Evolutionary conservation across 2,797 vertebrate genomes (phyloP), one percentile per base, ranked within the genome.

Genomic region (Sebastes cheni): DNA sequence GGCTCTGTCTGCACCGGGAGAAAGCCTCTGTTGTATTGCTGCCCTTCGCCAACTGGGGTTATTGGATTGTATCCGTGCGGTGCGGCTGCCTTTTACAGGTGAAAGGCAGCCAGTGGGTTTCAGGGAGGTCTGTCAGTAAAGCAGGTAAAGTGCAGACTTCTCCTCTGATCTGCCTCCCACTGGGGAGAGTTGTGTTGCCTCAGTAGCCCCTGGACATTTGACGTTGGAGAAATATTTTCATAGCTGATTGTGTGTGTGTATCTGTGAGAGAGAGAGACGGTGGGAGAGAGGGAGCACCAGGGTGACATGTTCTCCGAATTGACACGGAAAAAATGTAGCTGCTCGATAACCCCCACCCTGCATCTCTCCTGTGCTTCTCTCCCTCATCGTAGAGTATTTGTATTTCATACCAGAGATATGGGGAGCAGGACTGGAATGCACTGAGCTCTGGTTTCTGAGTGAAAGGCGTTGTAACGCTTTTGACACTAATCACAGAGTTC

Each of bases 401-500:
- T 89, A 88, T 89, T 93, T 90, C 90, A 91, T 86, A 88, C 88
- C 88, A 86, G 90, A 94, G 93, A 95, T 94, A 93, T 79, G 84
- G 81, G 58, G 86, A 91, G 84, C 83, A 32, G 71, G 80, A 80
- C 56, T 87, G 91, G 91, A 94, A 95, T 91, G 89, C 78, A 81
- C 77, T 1, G 4, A 72, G 81, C 85, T 93, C 89, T 89, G 77
- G 80, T 93, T 93, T 92, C 91, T 95, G 93, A 95, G 86, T 93
- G 92, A 95, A 92, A 93, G 90, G 86, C 87, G 80, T 90, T 91
- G 82, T 90, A 94, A 93, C 91, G 88, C 84, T 86, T 94, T 76
- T 94, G 92, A 95, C 94, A 92, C 91, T 93, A 95, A 94, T 95
- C 91, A 94, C 88, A 87, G 88, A 92, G 93, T 93, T 94, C 93